Evolutionary conservation across 2,797 vertebrate species (phyloP).

Genomic region (Acanthiza pusilla): DNA sequence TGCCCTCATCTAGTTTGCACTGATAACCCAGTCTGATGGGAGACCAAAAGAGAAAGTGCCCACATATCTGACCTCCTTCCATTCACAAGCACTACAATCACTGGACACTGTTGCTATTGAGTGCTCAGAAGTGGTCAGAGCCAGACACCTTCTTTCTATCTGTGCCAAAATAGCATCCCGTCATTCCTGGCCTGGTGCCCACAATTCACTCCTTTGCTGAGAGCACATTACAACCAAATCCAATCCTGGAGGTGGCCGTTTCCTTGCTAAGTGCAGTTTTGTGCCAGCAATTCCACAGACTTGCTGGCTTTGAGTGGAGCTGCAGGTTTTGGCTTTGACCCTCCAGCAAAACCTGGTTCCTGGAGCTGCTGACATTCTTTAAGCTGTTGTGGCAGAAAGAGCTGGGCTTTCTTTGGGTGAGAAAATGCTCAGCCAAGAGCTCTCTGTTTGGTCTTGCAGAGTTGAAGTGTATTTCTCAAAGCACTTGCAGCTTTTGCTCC

Average conservation of each 20-base stretch:
- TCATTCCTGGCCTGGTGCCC: not conserved
- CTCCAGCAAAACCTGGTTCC: not conserved
- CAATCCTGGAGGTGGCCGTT: not conserved
- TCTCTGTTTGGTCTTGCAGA: not conserved
- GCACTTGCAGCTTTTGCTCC: not conserved
- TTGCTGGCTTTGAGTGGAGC: not conserved
- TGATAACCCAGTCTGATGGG: not conserved
- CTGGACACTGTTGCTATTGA: constrained; percentile 10
- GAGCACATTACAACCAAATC: not conserved
- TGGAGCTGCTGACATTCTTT: not conserved
- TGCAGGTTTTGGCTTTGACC: not conserved
- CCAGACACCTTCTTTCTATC: constrained; percentile 6
- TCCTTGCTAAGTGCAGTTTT: not conserved
- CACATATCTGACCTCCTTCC: not conserved
- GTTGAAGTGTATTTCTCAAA: not conserved
- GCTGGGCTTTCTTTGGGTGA: not conserved
- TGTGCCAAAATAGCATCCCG: constrained; percentile 19
- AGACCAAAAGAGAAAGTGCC: not conserved
- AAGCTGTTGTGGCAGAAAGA: not conserved
- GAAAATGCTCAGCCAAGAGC: not conserved
- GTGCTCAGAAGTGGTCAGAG: not conserved
- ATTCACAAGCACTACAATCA: not conserved
- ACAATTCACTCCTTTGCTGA: not conserved
- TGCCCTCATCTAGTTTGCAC: not conserved
- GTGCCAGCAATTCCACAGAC: not conserved